Evolutionary conservation across 2,888 invertebrate species (phyloP).

Genomic region (Cephus sareptanus): DNA sequence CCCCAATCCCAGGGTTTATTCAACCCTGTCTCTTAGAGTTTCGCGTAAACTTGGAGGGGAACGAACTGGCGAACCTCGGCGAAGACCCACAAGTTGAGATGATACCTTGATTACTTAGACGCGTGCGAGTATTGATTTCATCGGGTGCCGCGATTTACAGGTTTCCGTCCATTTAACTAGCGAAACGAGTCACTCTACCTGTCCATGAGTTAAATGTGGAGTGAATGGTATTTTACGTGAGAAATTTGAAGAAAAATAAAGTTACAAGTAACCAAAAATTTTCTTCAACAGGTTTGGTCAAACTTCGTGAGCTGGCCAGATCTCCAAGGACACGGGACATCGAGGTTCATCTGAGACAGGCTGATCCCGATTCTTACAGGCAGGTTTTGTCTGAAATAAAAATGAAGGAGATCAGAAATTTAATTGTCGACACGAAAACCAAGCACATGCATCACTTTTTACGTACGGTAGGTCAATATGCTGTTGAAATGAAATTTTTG

Average conservation of each 20-base stretch:
- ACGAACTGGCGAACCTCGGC: constrained; percentile 49
- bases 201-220: neutral
- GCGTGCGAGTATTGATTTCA: constrained; percentile 63
- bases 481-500: neutral
- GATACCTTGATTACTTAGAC: constrained; percentile 65
- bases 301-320: constrained; percentile 77
- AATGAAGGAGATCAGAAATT: constrained; percentile 79
- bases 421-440: constrained; percentile 81
- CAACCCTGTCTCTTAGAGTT: constrained; percentile 2
- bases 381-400: constrained; percentile 79
- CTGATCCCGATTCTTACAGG: constrained; percentile 75
- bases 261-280: rapidly evolving
- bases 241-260: neutral
- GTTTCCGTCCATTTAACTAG: constrained; percentile 52
- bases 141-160: constrained; percentile 62
- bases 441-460: constrained; percentile 79
- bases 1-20: constrained; percentile 4
- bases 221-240: neutral
- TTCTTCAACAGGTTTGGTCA: constrained; percentile 72
- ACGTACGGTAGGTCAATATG: constrained; percentile 73
- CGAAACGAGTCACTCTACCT: neutral
- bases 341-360: constrained; percentile 78
- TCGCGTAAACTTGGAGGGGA: constrained; percentile 35
- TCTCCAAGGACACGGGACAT: constrained; percentile 72
- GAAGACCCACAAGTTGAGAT: constrained; percentile 65